These are phyloP conservation scores for Upupa epops DNA, from an alignment of 2,113 vertebrate species.

Conservation along the genomic window DNA sequence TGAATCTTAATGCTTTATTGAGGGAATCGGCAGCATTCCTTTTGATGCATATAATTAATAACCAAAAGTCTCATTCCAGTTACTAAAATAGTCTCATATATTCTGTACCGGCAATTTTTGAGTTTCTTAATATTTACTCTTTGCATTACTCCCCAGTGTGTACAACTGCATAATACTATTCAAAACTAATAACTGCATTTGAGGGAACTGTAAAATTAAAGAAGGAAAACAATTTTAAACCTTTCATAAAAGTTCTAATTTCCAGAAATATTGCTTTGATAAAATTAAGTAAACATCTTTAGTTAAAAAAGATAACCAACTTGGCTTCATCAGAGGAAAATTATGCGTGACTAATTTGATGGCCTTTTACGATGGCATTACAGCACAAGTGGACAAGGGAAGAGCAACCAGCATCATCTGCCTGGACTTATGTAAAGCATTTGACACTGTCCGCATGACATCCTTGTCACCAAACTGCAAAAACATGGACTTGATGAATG, in stretches of 20 bases:
- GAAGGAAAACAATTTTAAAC: slow-evolving; percentile 44
- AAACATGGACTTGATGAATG: too few species aligned
- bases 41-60: slow-evolving; percentile 48
- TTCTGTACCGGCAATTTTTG: not conserved
- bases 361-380: too few species aligned
- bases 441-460: too few species aligned
- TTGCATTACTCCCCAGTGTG: slow-evolving; percentile 32
- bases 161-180: slow-evolving; percentile 51
- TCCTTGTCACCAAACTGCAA: too few species aligned
- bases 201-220: slow-evolving; percentile 23
- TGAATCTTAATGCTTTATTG: slow-evolving; percentile 50
- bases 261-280: slow-evolving; percentile 61
- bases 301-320: too few species aligned
- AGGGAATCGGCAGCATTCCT: slow-evolving; percentile 16
- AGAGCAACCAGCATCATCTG: too few species aligned
- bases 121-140: slow-evolving; percentile 30
- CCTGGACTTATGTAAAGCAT: too few species aligned
- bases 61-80: slow-evolving; percentile 6
- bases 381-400: too few species aligned
- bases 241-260: slow-evolving; percentile 76
- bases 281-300: slow-evolving; percentile 69
- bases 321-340: too few species aligned
- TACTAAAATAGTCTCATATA: not conserved
- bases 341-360: too few species aligned
- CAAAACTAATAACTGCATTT: slow-evolving; percentile 60